Base-by-base conservation (phyloP, 2,113 vertebrate species). In the Panurus biarmicus region DNA sequence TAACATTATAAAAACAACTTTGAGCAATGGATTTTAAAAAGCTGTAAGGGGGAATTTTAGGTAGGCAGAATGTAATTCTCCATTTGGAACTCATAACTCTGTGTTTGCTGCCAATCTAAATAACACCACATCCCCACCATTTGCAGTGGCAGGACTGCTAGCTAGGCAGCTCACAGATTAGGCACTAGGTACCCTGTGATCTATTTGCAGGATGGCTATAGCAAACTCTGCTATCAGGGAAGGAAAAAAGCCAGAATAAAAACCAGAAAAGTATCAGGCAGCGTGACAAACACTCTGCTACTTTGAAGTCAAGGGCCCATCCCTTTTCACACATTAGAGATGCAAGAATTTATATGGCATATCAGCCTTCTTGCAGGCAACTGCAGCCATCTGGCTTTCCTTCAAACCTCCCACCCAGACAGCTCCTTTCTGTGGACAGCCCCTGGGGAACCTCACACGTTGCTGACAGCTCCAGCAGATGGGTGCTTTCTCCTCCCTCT, bases 21-120 rank as follows among this genome's bases (percentile, higher is more conserved):
- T 47, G 33, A 89, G 58, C 65, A 75, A 62, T 6, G 9, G 81
- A 66, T 85, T 91, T 91, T 0, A 0, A 73, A 89, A 93, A 80
- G 58, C 54, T 71, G 28, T n/a, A 80, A 45, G 31, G 50, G 45
- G 71, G 56, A 94, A 87, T 76, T 94, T 89, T 48, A 77, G 81
- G 78, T 66, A 77, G 44, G 51, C 60, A 93, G 87, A 80, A 97
- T 64, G 45, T 66, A 95, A 95, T 96, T 93, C 80, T 66, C 66
- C 29, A 24, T 54, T 73, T 95, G 87, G 91, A 91, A 66, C 77
- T 73, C 75, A 62, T 84, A 81, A 47, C 53, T 47, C 74, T 66
- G 15, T 6, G 5, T 75, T 87, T 82, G 54, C 81, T 87, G 89
- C 64, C 71, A 87, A 36, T 83, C 73, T 64, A 74, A 72, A 44